Conservation (phyloP, 2,797 vertebrate genomes). For the Ctenosaura bakeri region DNA sequence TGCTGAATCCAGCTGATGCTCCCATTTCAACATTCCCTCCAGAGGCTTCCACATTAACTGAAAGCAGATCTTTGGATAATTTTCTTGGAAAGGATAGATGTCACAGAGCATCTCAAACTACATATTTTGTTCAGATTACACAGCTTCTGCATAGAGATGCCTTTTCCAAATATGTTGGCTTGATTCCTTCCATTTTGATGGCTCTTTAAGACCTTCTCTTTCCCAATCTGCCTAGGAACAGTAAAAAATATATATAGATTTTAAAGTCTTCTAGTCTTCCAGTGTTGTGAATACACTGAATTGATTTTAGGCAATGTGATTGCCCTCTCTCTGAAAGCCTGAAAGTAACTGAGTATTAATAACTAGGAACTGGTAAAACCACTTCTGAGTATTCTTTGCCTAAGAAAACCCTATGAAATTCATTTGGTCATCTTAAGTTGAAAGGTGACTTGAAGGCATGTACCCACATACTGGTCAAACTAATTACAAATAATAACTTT, state of each 20-base stretch:
- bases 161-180: slow-evolving; percentile 65
- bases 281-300: slow-evolving; percentile 46
- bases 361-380: no score
- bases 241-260: not conserved
- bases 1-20: slow-evolving; percentile 56
- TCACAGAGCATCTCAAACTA: slow-evolving; percentile 53
- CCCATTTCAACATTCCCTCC: slow-evolving; percentile 29
- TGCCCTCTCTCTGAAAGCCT: no score
- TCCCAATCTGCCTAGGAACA: slow-evolving; percentile 52
- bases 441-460: no score
- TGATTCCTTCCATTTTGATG: slow-evolving; percentile 54
- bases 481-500: not conserved
- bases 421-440: no score
- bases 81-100: slow-evolving; percentile 54
- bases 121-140: slow-evolving; percentile 67
- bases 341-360: no score
- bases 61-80: slow-evolving; percentile 67
- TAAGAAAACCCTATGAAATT: no score
- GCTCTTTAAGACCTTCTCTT: slow-evolving; percentile 50
- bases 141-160: slow-evolving; percentile 51
- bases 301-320: slow-evolving; percentile 10
- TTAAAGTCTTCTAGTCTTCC: no score
- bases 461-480: no score
- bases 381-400: no score
- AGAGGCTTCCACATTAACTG: slow-evolving; percentile 45